Base-by-base conservation (phyloP, 2,888 invertebrate species). In the Xylocampa areola region DNA sequence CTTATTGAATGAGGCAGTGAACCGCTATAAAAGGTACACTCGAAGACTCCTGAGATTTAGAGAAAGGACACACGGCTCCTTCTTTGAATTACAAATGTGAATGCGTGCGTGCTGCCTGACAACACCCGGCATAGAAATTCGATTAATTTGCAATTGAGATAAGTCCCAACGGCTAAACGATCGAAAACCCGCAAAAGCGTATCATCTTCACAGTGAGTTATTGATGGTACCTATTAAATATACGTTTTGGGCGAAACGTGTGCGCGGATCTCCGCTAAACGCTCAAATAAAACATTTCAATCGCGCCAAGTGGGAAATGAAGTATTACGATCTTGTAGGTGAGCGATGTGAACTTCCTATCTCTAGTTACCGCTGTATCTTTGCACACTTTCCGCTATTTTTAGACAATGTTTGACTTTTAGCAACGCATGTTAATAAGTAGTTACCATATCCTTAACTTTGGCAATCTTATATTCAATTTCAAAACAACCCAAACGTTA, bases 191-290 rank as follows among this genome's bases (percentile, higher is more conserved):
- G 82, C 85, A 84, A 88, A 83, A 85, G 82, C 87, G 89, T 89
- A 91, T 91, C 90, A 90, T 92, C 87, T 90, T 86, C 82, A 76
- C 82, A 76, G 83, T 81, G 86, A 86, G 93, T 94, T 94, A 94
- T 94, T 94, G 94, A 94, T 94, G 90, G 89, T 85, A 81, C 82
- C 92, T 90, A 94, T 94, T 93, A 94, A 94, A 94, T 91, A 90
- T 86, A 90, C 90, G 90, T 94, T 94, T 90, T 80, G 86, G 77
- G 69, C 74, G 77, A 81, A 80, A 83, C 81, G 85, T 83, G 84
- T 84, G 77, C 77, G 77, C 73, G 72, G 79, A 81, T 85, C 86
- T 79, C 76, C 77, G 70, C 82, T 86, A 85, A 86, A 85, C 80
- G 85, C 80, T 85, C 84, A 87, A 87, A 89, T 91, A 91, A 90